Base-by-base conservation (phyloP, 2,888 invertebrate species). In the Lithophane socia region DNA sequence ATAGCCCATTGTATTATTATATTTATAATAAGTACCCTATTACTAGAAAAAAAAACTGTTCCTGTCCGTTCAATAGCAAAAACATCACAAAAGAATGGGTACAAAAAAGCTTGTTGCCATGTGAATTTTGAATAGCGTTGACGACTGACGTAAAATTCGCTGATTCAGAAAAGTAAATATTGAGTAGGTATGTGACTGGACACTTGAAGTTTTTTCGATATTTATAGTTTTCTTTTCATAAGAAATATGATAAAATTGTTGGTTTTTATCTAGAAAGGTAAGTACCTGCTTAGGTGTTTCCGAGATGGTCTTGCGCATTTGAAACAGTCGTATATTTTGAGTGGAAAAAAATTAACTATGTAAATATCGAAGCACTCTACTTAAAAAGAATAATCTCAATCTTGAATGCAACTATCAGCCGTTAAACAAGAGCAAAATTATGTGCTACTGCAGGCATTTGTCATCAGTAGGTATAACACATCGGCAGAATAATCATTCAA, bases 41-140 rank as follows among this genome's bases (percentile, higher is more conserved):
- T 49, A 49, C 49, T 29, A 18, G 9, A 21, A 52, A 77, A 76
- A 76, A 79, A 42, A 16, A 7, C 13, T 12, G 44, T 21, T 58
- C 13, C 24, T 13, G 80, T 9, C 49, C 49, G 29, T 56, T 29
- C 49, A 47, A 21, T 37, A 75, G 52, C 52, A 65, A 74, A 80
- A 74, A 75, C 54, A 42, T 49, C 4, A 66, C 75, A 54, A 79
- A 66, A 47, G 52, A 66, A 47, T 66, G 9, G 1, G 12, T 24
- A 52, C 21, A 81, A 66, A 73, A 75, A 54, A 66, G 18, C 47
- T 49, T 47, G 75, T 79, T 79, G 78, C 82, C 47, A 82, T 54
- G 78, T 54, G 24, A 29, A 61, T 54, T 75, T 75, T 56, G 60
- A 66, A 82, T 54, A 66, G 54, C 54, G 49, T 47, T 61, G 54